phyloP scores from a whole-genome alignment of 2,797 vertebrate species.

The Lutjanus argentimaculatus region DNA sequence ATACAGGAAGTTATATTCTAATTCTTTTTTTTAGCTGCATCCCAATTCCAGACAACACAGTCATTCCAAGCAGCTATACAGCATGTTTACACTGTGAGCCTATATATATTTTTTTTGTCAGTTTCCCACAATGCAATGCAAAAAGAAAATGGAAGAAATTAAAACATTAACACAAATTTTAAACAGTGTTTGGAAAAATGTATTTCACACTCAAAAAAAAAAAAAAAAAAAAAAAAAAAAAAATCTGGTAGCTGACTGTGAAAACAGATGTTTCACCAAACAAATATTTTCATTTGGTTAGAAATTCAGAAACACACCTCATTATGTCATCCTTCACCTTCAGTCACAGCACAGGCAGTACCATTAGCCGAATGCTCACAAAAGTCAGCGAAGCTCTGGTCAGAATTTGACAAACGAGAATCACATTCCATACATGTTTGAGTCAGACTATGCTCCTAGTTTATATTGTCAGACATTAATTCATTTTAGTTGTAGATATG shows the following conservation, averaged over 20 bases:
- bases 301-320: background rate
- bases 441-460: background rate
- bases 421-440: background rate
- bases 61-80: background rate
- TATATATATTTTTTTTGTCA: background rate
- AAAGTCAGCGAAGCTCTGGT: background rate
- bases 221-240: no score
- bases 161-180: background rate
- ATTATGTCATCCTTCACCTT: background rate
- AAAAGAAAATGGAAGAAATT: background rate
- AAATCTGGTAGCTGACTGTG: background rate
- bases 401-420: background rate
- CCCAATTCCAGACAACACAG: background rate
- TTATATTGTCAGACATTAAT: background rate
- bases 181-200: background rate
- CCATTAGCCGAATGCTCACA: background rate
- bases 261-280: background rate
- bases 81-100: no score
- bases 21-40: background rate
- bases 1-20: slow-evolving; percentile 13
- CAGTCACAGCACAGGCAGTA: background rate
- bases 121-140: background rate
- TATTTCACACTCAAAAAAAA: no score
- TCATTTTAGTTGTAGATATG: background rate
- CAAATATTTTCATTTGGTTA: background rate